Percentiles rank a stretch among this genome's conserved stretches.
phyloP scores from a whole-genome alignment of 2,113 vertebrate genomes.

The Ammodramus savannarum region DNA sequence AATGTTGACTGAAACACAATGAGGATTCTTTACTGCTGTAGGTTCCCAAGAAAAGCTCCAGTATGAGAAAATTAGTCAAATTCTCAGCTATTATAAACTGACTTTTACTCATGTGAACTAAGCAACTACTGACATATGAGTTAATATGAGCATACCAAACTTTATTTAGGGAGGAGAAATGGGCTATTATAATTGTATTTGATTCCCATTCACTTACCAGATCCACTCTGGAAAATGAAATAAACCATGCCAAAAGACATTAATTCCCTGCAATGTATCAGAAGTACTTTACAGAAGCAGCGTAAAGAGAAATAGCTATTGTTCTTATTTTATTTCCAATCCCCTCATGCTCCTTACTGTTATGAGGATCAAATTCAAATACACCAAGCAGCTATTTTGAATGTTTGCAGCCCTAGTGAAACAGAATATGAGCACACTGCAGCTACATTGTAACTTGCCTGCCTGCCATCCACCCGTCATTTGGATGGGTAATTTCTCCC shows the following conservation, averaged over 20 bases:
- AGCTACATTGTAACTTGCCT: slow-evolving; percentile 31
- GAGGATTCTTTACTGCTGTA: neutral
- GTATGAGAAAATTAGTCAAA: slow-evolving; percentile 15
- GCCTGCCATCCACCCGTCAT: slow-evolving; percentile 42
- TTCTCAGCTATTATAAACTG: neutral
- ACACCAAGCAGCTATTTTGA: slow-evolving; percentile 48
- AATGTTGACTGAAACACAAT: neutral
- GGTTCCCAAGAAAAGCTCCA: neutral
- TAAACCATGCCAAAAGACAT: slow-evolving; percentile 60
- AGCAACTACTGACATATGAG: slow-evolving; percentile 29
- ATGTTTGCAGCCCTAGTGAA: slow-evolving; percentile 31
- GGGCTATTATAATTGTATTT: slow-evolving; percentile 49
- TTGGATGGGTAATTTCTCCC: slow-evolving; percentile 39
- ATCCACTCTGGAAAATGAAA: slow-evolving; percentile 57
- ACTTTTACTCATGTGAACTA: slow-evolving; percentile 20
- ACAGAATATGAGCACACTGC: slow-evolving; percentile 32
- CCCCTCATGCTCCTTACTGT: slow-evolving; percentile 18
- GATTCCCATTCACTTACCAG: slow-evolving; percentile 42
- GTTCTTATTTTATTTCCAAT: slow-evolving; percentile 51
- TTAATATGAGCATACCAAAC: slow-evolving; percentile 39
- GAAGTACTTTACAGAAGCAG: slow-evolving; percentile 42
- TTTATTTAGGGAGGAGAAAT: slow-evolving; percentile 59
- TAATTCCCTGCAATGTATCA: slow-evolving; percentile 40
- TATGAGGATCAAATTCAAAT: slow-evolving; percentile 53
- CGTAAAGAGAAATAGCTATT: slow-evolving; percentile 52